Conservation (phyloP, 2,797 vertebrate genomes). For the Gallinago stenura region DNA sequence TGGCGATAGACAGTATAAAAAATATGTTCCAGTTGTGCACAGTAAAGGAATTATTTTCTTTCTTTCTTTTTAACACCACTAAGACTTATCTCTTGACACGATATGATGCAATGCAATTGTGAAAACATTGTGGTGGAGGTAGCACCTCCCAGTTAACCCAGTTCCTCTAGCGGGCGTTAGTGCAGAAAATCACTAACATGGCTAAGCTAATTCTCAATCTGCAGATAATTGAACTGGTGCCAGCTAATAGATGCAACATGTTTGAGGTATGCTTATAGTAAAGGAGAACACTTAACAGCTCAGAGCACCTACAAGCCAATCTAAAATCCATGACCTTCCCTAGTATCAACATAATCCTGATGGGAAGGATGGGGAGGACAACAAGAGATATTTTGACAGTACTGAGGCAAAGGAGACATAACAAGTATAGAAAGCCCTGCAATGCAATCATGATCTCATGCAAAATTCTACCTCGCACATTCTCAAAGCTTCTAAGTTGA, state of each 20-base stretch:
- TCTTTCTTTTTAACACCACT: background rate
- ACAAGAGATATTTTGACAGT: background rate
- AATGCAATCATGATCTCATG: background rate
- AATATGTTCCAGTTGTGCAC: background rate
- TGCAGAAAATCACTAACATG: background rate
- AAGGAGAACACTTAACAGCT: background rate
- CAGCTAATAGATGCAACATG: background rate
- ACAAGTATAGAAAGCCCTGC: background rate
- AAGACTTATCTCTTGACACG: background rate
- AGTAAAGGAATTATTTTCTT: background rate
- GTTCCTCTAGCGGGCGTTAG: background rate
- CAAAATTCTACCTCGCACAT: background rate
- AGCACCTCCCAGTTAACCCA: background rate
- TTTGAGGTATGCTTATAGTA: background rate
- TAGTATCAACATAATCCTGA: background rate
- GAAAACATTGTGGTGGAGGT: background rate
- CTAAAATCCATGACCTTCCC: background rate
- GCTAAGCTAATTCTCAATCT: background rate
- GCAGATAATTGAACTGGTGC: background rate
- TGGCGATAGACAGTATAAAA: background rate
- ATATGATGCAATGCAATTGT: fast-evolving
- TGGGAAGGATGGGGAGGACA: background rate
- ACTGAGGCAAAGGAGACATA: background rate
- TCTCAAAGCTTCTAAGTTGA: background rate
- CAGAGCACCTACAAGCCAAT: background rate